phyloP scores from a whole-genome alignment of 2,888 invertebrate species.

The Gymnocheta viridis region DNA sequence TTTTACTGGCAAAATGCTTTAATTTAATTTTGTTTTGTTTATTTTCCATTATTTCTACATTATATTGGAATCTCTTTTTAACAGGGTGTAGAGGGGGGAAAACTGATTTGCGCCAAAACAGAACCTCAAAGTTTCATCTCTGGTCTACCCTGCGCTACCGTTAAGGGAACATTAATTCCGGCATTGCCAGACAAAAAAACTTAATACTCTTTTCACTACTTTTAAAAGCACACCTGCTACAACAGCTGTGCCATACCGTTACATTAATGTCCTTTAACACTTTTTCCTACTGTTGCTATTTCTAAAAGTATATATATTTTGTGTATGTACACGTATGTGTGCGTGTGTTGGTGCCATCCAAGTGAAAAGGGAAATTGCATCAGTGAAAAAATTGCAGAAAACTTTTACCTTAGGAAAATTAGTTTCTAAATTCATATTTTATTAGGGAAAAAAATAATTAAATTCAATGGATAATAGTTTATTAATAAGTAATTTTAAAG shows the following conservation, averaged over 20 bases:
- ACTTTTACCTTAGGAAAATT: slow-evolving; percentile 25
- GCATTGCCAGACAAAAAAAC: neutral
- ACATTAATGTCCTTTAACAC: slow-evolving; percentile 46
- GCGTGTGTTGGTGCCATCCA: slow-evolving; percentile 44
- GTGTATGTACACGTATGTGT: slow-evolving; percentile 31
- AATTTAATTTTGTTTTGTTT: no score
- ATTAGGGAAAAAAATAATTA: slow-evolving; percentile 36
- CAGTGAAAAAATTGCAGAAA: slow-evolving; percentile 32
- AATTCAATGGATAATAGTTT: slow-evolving; percentile 2
- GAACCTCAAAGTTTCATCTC: no score
- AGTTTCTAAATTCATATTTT: slow-evolving; percentile 16
- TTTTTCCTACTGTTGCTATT: slow-evolving; percentile 60
- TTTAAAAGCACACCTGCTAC: slow-evolving; percentile 40
- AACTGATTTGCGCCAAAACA: no score
- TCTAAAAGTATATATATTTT: slow-evolving; percentile 2
- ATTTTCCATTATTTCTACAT: no score
- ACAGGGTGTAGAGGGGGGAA: no score
- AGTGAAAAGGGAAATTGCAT: slow-evolving; percentile 37
- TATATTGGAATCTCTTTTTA: no score
- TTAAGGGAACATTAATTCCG: neutral
- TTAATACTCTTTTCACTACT: neutral
- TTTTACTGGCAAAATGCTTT: no score
- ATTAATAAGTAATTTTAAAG: slow-evolving; percentile 2
- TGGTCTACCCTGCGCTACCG: no score
- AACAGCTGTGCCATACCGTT: slow-evolving; percentile 66